Evolutionary conservation across 1,140 invertebrate species (phyloP), one percentile per base, ranked within the genome.

Genomic region (Drosophila orosa): DNA sequence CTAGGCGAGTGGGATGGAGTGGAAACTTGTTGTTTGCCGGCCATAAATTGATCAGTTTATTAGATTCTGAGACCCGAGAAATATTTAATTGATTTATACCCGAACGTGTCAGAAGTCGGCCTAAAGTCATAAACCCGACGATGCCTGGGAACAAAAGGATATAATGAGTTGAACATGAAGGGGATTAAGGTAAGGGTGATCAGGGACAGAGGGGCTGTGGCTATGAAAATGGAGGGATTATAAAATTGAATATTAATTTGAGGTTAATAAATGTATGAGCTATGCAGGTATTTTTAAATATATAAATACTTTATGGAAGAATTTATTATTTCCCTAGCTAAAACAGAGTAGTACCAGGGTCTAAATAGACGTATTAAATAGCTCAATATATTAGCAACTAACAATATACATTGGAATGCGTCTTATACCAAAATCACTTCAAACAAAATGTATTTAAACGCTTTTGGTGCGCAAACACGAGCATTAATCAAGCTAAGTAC

Each of bases 61-160:
- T 80, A 74, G 58, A 57, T 33, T 42, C 17, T 44, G n/a, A 76
- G 55, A 76, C 48, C 39, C 39, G 52, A 37, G 52, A 68, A 72
- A 81, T 79, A 78, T 89, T 76, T 87, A 82, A 86, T 83, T 87
- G 84, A 87, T 87, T 87, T 87, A 87, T 77, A 67, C 33, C 8
- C 24, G 19, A 47, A 52, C 61, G 67, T 65, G 65, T 82, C 69
- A 87, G 47, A 59, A 44, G 59, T 40, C 33, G 25, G 25, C 24
- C 66, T 10, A 15, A 48, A 72, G 65, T 42, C 52, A 40, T 72
- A 71, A 71, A 58, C 33, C 56, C 25, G 40, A 31, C 67, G 25
- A 45, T 57, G 50, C 22, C 50, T 40, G 35, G 37, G 59, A 57
- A 58, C 47, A 48, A 76, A 76, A 76, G 73, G 73, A 76, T 59